Base-by-base conservation (phyloP, 2,113 vertebrate genomes). In the Pedionomus torquatus region DNA sequence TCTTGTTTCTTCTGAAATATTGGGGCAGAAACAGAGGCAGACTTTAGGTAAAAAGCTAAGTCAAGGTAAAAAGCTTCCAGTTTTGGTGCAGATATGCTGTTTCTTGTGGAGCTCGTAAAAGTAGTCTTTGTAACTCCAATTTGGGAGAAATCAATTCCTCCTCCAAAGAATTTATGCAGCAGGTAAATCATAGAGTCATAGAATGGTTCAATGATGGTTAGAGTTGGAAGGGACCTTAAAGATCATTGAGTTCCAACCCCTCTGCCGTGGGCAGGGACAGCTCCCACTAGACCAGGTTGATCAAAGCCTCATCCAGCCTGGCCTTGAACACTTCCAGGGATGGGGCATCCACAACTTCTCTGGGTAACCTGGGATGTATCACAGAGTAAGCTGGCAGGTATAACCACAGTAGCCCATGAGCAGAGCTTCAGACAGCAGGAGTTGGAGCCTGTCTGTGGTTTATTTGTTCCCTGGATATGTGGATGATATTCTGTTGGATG, bases 391-490 rank as follows among this genome's bases (percentile, higher is more conserved):
- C 30, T 79, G 75, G 48, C 65, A 82, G 28, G 28, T 41, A n/a
- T 9, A 57, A 31, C 26, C 0, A 0, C 37, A 54, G 26, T 1
- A 80, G 13, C 8, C 48, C 4, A 1, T 37, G 26, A 69, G 37
- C 17, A 61, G 58, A 61, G 8, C 31, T 54, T 19, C 21, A 49
- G 30, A 31, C 37, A 54, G 30, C 11, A 35, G 48, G 25, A 74
- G 7, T 19, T 9, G 11, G 64, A 54, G 10, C 17, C n/a, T 1
- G 1, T 35, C 28, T 2, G 0, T 1, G 1, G 10, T 37, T 30
- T 16, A 11, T 39, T 46, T 19, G 7, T 57, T 72, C 48, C 8
- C n/a, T n/a, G 2, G 8, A 16, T 0, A 5, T 54, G 31, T 66
- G 54, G 21, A 10, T 54, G 19, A 11, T 2, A 13, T 7, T 7